Evolutionary conservation across 2,797 vertebrate genomes (phyloP).

Genomic region (Phylloscopus collybita): DNA sequence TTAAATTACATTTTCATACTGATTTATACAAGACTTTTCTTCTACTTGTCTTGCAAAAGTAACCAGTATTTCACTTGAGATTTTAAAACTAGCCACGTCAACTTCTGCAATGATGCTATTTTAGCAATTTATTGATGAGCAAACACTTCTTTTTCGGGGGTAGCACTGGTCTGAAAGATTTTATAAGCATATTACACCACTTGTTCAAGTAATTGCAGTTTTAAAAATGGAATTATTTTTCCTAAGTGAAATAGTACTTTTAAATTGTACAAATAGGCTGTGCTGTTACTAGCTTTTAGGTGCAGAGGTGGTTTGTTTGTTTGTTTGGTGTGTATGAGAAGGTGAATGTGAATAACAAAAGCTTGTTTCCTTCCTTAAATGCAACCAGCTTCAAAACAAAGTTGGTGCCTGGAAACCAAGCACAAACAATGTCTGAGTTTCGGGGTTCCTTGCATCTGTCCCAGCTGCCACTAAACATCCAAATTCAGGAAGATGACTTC

Average conservation of each 20-base stretch:
- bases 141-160: not conserved
- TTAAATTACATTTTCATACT: constrained; percentile 68
- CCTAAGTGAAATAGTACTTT: not conserved
- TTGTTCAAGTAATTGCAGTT: not conserved
- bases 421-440: not conserved
- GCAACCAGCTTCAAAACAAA: not conserved
- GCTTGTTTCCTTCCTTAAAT: not conserved
- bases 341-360: not conserved
- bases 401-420: not conserved
- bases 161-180: not conserved
- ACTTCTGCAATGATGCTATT: not conserved
- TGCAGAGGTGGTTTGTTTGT: not conserved
- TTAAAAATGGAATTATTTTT: not conserved
- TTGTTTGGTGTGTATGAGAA: not conserved
- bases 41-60: constrained; percentile 27
- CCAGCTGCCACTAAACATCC: not conserved
- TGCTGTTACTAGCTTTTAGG: not conserved
- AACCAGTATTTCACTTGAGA: not conserved
- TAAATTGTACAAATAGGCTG: not conserved
- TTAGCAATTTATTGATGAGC: not conserved
- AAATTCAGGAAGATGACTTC: not conserved
- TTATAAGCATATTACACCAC: not conserved
- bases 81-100: not conserved
- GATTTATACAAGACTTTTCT: constrained; percentile 53
- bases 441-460: not conserved